Percentiles rank a stretch among this genome's conserved stretches.
Evolutionary conservation across 2,797 vertebrate species (phyloP).

Genomic region (Telmatherina bonti): DNA sequence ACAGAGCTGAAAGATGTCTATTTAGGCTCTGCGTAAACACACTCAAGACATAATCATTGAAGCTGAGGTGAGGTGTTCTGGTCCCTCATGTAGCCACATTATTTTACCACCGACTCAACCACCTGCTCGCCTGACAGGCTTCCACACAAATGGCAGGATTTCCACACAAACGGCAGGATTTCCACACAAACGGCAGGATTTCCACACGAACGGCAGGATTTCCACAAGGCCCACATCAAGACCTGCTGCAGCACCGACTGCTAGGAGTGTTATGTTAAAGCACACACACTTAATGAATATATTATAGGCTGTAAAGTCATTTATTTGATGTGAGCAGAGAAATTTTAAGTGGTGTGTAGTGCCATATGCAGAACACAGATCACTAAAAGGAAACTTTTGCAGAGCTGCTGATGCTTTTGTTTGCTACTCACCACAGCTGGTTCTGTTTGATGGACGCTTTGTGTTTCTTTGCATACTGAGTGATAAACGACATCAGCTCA

Average conservation of each 20-base stretch:
- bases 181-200: background rate
- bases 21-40: background rate
- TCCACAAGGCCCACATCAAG: background rate
- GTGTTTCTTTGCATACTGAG: background rate
- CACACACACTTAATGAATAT: background rate
- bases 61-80: background rate
- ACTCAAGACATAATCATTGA: background rate
- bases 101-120: background rate
- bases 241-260: background rate
- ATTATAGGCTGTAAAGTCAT: background rate
- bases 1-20: background rate
- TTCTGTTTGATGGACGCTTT: background rate
- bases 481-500: background rate
- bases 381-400: background rate
- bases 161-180: background rate
- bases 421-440: background rate
- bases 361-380: background rate
- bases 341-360: background rate
- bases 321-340: background rate
- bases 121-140: background rate
- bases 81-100: background rate
- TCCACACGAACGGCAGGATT: background rate
- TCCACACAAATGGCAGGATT: background rate
- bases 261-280: background rate
- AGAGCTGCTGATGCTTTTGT: background rate